phyloP scores from a whole-genome alignment of 1,140 invertebrate species.

The Chionoecetes opilio region DNA sequence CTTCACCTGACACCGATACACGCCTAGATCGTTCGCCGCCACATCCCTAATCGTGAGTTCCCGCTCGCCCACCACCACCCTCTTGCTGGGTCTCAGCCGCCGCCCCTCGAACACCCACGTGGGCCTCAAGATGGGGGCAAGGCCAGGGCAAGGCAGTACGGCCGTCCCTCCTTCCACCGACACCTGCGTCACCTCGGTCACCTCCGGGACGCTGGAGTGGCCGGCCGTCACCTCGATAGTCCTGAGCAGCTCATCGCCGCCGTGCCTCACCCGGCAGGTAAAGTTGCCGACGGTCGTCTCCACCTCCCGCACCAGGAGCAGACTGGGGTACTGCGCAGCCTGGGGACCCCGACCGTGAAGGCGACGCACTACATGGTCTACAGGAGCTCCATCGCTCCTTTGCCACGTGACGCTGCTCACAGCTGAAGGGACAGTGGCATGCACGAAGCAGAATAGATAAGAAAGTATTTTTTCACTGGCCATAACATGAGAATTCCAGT shows the following conservation, averaged over 20 bases:
- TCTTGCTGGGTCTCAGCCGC: background rate
- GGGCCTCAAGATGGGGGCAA: conserved; percentile 52
- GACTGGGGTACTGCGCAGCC: background rate
- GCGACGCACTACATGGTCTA: conserved; percentile 48
- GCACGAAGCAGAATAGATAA: conserved; percentile 58
- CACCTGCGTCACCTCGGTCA: conserved; percentile 46
- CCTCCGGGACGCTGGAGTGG: conserved; percentile 32
- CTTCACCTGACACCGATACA: conserved; percentile 47
- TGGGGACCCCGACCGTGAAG: background rate
- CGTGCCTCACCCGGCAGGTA: conserved; percentile 44
- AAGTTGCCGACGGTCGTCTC: conserved; percentile 46
- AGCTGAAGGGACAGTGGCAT: background rate
- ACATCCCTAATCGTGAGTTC: conserved; percentile 39
- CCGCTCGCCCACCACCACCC: conserved; percentile 45
- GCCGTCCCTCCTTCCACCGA: conserved; percentile 20
- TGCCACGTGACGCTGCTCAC: conserved; percentile 54
- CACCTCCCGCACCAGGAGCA: conserved; percentile 42
- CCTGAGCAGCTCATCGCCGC: conserved; percentile 34
- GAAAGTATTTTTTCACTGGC: background rate
- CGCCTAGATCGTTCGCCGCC: background rate
- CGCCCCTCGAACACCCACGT: conserved; percentile 47
- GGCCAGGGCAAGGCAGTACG: conserved; percentile 48
- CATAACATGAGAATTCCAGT: conserved; percentile 46
- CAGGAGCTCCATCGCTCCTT: background rate
- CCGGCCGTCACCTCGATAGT: background rate